phyloP scores from a whole-genome alignment of 2,888 invertebrate species.

The Noctuana brunneofusca region DNA sequence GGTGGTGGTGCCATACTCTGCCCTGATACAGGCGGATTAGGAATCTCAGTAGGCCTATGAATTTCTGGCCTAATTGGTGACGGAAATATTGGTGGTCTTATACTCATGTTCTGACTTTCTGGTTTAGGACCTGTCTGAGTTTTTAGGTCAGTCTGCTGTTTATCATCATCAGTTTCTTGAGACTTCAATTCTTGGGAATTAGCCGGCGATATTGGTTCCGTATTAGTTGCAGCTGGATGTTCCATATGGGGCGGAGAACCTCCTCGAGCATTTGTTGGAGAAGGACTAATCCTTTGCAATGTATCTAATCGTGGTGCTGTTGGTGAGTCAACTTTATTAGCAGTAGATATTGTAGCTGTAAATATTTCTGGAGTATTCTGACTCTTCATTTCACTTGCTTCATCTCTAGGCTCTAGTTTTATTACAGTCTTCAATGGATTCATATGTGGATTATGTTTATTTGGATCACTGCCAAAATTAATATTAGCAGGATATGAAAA shows the following conservation, averaged over 20 bases:
- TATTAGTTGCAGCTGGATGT: conserved; percentile 66
- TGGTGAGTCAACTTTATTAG: conserved; percentile 72
- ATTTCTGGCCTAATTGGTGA: conserved; percentile 71
- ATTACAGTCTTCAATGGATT: conserved; percentile 79
- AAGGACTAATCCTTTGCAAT: conserved; percentile 74
- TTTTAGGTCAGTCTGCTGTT: conserved; percentile 75
- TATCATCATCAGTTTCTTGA: conserved; percentile 71
- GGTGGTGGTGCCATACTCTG: conserved; percentile 73
- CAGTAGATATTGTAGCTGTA: conserved; percentile 74
- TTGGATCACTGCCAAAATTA: conserved; percentile 69
- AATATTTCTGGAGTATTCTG: conserved; percentile 78
- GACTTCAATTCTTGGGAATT: conserved; percentile 70
- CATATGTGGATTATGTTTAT: conserved; percentile 70
- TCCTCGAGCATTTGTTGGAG: conserved; percentile 68
- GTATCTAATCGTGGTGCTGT: conserved; percentile 70
- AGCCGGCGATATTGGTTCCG: conserved; percentile 74
- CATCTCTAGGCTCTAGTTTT: conserved; percentile 79
- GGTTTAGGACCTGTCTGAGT: conserved; percentile 66
- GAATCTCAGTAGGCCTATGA: conserved; percentile 65
- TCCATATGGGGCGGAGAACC: conserved; percentile 74
- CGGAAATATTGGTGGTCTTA: conserved; percentile 65
- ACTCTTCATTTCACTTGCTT: conserved; percentile 71
- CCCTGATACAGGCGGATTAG: conserved; percentile 62
- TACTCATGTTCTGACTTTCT: conserved; percentile 56
- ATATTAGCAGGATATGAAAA: conserved; percentile 70